Conservation (phyloP, 2,113 vertebrate genomes). For the Hemichromis elongatus region DNA sequence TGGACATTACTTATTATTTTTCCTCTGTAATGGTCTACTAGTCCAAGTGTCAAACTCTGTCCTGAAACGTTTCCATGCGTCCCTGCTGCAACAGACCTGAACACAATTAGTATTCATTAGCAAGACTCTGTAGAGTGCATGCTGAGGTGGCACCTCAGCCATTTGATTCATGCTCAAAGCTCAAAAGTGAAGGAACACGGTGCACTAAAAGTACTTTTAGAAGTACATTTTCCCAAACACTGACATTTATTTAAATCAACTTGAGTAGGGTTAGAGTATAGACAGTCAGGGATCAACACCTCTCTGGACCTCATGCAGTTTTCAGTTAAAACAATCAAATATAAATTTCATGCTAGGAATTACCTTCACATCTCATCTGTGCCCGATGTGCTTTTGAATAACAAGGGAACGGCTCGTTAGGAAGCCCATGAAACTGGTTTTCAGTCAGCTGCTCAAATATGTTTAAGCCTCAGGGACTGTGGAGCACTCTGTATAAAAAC, state of each 20-base stretch:
- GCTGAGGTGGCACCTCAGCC: neutral
- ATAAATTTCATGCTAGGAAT: neutral
- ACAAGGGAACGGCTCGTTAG: rapidly evolving
- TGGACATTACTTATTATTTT: neutral
- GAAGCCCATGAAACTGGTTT: neutral
- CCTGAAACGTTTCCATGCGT: neutral
- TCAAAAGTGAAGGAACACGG: neutral
- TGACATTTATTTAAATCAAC: too few species aligned
- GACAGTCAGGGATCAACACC: neutral
- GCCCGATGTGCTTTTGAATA: neutral
- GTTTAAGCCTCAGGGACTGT: neutral
- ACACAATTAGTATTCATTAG: neutral
- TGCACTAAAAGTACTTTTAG: neutral
- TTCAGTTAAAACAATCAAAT: neutral
- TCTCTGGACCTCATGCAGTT: neutral
- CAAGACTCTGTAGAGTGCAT: rapidly evolving
- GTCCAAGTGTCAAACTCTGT: neutral
- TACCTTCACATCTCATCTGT: neutral
- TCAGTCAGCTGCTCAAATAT: neutral
- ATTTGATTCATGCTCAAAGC: neutral
- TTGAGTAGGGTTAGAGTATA: too few species aligned
- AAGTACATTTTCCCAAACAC: neutral
- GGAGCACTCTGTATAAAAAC: neutral
- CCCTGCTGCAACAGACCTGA: neutral
- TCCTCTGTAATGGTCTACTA: neutral